Base-by-base conservation (phyloP, 2,888 invertebrate genomes). In the Sipha maydis region DNA sequence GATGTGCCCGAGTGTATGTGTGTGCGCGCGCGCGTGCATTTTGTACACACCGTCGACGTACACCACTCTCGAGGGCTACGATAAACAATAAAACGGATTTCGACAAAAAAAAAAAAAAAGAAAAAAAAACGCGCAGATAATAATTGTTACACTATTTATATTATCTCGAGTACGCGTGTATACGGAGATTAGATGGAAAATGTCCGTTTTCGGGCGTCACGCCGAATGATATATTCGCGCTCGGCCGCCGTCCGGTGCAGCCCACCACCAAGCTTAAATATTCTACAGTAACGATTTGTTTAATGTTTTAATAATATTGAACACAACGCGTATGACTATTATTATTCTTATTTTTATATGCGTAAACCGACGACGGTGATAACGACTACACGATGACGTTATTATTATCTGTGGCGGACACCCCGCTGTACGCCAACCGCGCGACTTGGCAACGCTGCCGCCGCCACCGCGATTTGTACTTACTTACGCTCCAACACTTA, bases 371-470 rank as follows among this genome's bases (percentile, higher is more conserved):
- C 61, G 79, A 48, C 25, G 83, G 38, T 56, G 75, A 84, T 69
- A 19, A 56, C 71, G 78, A 69, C 41, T 54, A 21, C 54, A 41
- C 71, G 69, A 73, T 61, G 75, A 61, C 75, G 75, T 84, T 84
- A 84, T 84, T 61, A 83, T 83, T 83, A 84, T 84, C 75, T 84
- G 75, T 11, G 56, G 80, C 80, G 80, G 80, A 80, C 56, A 75
- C 73, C 83, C 73, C 75, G 83, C 73, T 17, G 75, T 34, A 56
- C 56, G 56, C 75, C 38, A n/a, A 7, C 75, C 73, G 71, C n/a
- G n/a, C 21, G 85, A 85, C 85, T 85, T 85, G 85, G 85, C 85
- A 85, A 85, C 85, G 67, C 31, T 69, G 85, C 77, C 77, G 31
- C 80, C 75, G 75, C 38, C 80, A 61, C 77, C 67, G 77, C 85